phyloP scores from a whole-genome alignment of 2,113 vertebrate genomes.

The Nettapus auritus region DNA sequence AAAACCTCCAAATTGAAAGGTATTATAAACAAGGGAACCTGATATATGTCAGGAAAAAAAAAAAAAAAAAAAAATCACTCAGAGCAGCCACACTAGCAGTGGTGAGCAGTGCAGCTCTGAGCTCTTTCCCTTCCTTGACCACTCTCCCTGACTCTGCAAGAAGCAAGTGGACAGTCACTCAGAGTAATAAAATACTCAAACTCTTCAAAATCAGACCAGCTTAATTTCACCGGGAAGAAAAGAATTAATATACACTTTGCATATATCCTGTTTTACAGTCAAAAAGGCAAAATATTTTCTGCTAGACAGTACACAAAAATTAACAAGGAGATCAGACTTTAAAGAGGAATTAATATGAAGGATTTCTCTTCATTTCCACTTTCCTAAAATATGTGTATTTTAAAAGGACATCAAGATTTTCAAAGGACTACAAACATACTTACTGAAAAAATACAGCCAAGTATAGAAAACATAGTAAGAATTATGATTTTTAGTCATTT shows the following conservation, averaged over 20 bases:
- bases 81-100: neutral
- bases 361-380: neutral
- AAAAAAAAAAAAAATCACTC: no score
- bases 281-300: neutral
- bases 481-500: neutral
- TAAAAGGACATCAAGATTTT: neutral
- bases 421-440: neutral
- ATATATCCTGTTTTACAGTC: neutral
- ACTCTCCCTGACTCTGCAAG: neutral
- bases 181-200: neutral
- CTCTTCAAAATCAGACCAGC: neutral
- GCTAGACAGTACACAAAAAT: neutral
- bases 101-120: neutral
- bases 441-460: neutral
- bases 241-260: neutral
- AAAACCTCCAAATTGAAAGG: neutral
- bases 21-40: neutral
- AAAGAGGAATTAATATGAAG: neutral
- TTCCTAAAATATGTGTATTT: neutral
- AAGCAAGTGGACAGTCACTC: neutral
- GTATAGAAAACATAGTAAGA: neutral
- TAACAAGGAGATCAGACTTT: neutral
- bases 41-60: neutral
- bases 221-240: neutral
- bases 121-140: neutral